Conservation (phyloP, 2,113 vertebrate species). For the Misgurnus mizolepis region DNA sequence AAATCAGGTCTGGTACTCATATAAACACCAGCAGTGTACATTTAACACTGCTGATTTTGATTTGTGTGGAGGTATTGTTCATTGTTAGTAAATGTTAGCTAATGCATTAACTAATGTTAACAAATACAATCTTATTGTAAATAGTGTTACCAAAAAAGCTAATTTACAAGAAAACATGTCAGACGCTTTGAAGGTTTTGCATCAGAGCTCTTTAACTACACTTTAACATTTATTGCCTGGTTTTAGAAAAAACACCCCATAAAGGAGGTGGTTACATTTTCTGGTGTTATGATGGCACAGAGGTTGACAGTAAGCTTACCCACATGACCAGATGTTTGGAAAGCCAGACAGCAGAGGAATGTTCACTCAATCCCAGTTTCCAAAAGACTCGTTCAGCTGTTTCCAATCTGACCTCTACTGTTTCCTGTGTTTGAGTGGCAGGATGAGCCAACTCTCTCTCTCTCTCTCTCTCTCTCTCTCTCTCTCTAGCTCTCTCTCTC, state of each 20-base stretch:
- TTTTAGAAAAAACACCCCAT: background rate
- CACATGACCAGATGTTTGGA: slow-evolving; percentile 22
- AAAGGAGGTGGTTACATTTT: background rate
- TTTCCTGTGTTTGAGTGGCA: slow-evolving; percentile 14
- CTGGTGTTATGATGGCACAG: slow-evolving; percentile 17
- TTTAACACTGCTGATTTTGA: too few relatives aligned
- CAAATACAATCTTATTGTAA: too few relatives aligned
- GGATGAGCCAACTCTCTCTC: background rate
- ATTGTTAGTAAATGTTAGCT: too few relatives aligned
- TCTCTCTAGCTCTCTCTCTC: background rate
- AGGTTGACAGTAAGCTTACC: background rate
- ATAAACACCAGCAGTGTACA: too few relatives aligned
- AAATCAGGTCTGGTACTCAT: background rate
- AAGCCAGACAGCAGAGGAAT: slow-evolving; percentile 10
- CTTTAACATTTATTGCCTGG: background rate
- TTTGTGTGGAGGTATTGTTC: too few relatives aligned
- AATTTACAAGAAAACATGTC: too few relatives aligned
- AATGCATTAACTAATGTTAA: too few relatives aligned
- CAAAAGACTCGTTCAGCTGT: slow-evolving; percentile 1
- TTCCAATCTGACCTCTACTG: background rate
- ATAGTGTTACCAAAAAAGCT: too few relatives aligned
- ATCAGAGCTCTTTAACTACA: background rate
- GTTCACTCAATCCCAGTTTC: background rate
- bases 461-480: background rate
- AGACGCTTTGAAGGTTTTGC: too few relatives aligned